These are phyloP conservation scores for Troides helena DNA, from an alignment of 2,888 invertebrate species.

Conservation along the genomic window DNA sequence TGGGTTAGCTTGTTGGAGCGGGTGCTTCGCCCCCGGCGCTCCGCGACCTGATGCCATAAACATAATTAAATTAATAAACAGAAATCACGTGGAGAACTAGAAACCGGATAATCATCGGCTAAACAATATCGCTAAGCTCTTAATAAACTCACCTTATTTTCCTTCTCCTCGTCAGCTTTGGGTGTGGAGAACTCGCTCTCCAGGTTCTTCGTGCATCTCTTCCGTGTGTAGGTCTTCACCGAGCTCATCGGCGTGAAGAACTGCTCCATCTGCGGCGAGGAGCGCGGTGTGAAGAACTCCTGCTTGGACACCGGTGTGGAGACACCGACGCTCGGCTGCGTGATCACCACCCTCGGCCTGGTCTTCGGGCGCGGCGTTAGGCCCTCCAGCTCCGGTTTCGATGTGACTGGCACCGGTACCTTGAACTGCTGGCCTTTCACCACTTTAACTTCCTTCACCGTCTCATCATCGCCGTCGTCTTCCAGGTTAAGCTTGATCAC, in stretches of 20 bases:
- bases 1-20: slow-evolving; percentile 56
- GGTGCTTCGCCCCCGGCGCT: slow-evolving; percentile 48
- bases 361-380: slow-evolving; percentile 51
- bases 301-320: slow-evolving; percentile 32
- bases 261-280: slow-evolving; percentile 47
- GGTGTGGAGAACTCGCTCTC: slow-evolving; percentile 61
- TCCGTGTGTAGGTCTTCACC: slow-evolving; percentile 54
- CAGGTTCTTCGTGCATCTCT: slow-evolving; percentile 51
- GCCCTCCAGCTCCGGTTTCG: slow-evolving; percentile 50
- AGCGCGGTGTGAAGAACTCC: slow-evolving; percentile 53
- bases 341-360: slow-evolving; percentile 37
- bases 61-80: too few relatives aligned
- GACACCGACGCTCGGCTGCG: slow-evolving; percentile 36
- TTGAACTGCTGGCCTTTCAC: slow-evolving; percentile 48
- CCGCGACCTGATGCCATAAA: slow-evolving; percentile 31
- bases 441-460: slow-evolving; percentile 38
- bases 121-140: too few relatives aligned
- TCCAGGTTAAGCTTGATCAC: slow-evolving; percentile 59
- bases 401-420: slow-evolving; percentile 54
- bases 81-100: too few relatives aligned
- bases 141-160: slow-evolving; percentile 7
- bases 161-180: slow-evolving; percentile 26
- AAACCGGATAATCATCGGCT: too few relatives aligned
- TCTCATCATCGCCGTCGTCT: slow-evolving; percentile 43
- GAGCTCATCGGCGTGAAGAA: slow-evolving; percentile 64